Evolutionary conservation across 2,797 vertebrate genomes (phyloP).

Genomic region (Cyprinella venusta): DNA sequence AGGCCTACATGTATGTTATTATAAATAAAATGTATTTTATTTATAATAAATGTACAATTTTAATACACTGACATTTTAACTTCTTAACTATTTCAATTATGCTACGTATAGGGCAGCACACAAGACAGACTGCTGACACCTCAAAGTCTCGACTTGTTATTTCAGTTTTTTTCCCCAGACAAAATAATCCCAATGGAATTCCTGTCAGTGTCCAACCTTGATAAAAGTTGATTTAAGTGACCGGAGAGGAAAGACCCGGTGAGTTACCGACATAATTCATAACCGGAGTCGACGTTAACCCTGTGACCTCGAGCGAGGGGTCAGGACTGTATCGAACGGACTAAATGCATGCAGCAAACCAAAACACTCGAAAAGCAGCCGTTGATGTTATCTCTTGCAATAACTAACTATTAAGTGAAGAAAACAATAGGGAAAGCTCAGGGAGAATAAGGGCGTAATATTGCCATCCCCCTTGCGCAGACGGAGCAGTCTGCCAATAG

Average conservation of each 20-base stretch:
- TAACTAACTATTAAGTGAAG: constrained; percentile 25
- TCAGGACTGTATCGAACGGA: constrained; percentile 31
- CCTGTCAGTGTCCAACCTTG: constrained; percentile 42
- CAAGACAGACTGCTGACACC: constrained; percentile 6
- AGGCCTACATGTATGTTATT: not conserved
- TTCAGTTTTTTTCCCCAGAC: not conserved
- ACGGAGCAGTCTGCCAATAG: constrained; percentile 55
- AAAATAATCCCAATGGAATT: constrained; percentile 50
- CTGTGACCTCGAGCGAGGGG: not conserved
- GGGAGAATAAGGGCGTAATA: constrained; percentile 17
- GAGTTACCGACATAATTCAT: constrained; percentile 51
- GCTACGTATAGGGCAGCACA: not conserved
- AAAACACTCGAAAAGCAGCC: constrained; percentile 37
- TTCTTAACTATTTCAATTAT: not conserved
- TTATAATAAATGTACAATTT: not conserved
- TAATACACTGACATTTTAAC: not conserved
- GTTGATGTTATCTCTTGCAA: constrained; percentile 47
- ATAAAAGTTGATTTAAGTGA: constrained; percentile 57
- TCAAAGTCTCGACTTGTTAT: constrained; percentile 42
- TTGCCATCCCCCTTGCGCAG: constrained; percentile 9
- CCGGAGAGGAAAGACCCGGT: constrained; percentile 43
- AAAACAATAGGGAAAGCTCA: constrained; percentile 53
- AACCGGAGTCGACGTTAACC: constrained; percentile 22
- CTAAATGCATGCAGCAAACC: constrained; percentile 13
- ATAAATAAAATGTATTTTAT: not conserved